phyloP scores from a whole-genome alignment of 2,888 invertebrate species.

The Calliscelio sp. region DNA sequence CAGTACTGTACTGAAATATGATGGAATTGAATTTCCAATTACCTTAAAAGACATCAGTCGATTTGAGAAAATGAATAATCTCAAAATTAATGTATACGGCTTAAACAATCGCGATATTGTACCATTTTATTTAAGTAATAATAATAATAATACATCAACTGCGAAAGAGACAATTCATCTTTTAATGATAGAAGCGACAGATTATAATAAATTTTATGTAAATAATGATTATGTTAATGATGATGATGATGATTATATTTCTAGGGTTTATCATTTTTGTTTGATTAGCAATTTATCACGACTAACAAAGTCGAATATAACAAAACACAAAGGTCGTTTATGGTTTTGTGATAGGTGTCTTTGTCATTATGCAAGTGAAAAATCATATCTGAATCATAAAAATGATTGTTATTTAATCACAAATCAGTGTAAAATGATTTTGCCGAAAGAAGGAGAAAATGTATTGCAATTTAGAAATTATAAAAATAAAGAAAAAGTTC shows the following conservation, averaged over 20 bases:
- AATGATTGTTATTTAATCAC: slow-evolving; percentile 5
- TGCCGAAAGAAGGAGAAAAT: slow-evolving; percentile 5
- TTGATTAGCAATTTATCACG: slow-evolving; percentile 11
- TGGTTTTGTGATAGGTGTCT: slow-evolving; percentile 23
- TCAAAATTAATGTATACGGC: slow-evolving; percentile 70
- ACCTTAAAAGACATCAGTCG: background rate
- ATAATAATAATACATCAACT: slow-evolving; percentile 12
- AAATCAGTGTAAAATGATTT: slow-evolving; percentile 22
- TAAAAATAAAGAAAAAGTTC: slow-evolving; percentile 25
- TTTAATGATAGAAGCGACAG: slow-evolving; percentile 9
- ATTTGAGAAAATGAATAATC: slow-evolving; percentile 64
- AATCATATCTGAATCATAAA: slow-evolving; percentile 21
- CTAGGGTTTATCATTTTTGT: slow-evolving; percentile 11
- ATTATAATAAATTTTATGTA: background rate
- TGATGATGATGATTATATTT: too few relatives aligned
- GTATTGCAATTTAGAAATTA: slow-evolving; percentile 16
- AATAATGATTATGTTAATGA: background rate
- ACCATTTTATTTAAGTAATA: slow-evolving; percentile 48
- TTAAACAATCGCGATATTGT: slow-evolving; percentile 57
- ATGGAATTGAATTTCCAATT: slow-evolving; percentile 69
- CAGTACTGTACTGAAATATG: slow-evolving; percentile 63
- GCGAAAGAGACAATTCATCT: slow-evolving; percentile 22
- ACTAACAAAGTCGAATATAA: background rate
- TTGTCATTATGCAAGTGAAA: slow-evolving; percentile 1
- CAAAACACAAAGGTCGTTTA: slow-evolving; percentile 13